These are phyloP conservation scores for Miltochrista miniata DNA, from an alignment of 2,888 invertebrate genomes.

Conservation along the genomic window DNA sequence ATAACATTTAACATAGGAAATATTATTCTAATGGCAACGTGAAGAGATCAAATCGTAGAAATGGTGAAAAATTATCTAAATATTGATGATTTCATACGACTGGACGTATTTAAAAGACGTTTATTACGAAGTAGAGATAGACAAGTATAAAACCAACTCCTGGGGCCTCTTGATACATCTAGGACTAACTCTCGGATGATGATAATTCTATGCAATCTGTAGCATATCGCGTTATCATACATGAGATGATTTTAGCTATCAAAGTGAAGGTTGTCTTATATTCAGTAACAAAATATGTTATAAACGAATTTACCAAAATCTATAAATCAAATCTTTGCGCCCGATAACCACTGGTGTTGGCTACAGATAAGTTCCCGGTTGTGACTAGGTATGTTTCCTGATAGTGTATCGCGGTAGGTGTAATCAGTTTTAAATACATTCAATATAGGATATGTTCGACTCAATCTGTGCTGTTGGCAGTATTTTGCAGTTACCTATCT, in stretches of 20 bases:
- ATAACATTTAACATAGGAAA: too few relatives aligned
- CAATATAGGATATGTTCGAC: not conserved
- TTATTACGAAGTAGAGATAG: too few relatives aligned
- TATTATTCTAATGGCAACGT: too few relatives aligned
- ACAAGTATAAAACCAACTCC: too few relatives aligned
- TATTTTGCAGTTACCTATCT: too few relatives aligned
- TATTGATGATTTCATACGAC: too few relatives aligned
- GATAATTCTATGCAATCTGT: too few relatives aligned
- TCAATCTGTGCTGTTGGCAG: not conserved
- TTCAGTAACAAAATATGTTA: conserved; percentile 29
- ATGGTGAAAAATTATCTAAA: too few relatives aligned
- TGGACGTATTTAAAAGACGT: too few relatives aligned
- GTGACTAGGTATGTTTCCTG: not conserved
- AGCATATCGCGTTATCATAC: not conserved
- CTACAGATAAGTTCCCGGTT: conserved; percentile 17
- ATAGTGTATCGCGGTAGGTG: conserved; percentile 10
- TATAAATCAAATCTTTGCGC: conserved; percentile 24
- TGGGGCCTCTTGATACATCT: too few relatives aligned
- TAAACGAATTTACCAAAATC: conserved; percentile 36
- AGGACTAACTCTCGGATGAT: too few relatives aligned
- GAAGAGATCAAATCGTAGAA: too few relatives aligned
- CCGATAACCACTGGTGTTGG: conserved; percentile 23
- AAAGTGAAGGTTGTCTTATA: conserved; percentile 26
- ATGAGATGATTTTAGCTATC: not conserved
- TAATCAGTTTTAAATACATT: conserved; percentile 15